These are phyloP conservation scores for Phrynocephalus vlangalii DNA, from an alignment of 2,797 vertebrate species.

Conservation along the genomic window DNA sequence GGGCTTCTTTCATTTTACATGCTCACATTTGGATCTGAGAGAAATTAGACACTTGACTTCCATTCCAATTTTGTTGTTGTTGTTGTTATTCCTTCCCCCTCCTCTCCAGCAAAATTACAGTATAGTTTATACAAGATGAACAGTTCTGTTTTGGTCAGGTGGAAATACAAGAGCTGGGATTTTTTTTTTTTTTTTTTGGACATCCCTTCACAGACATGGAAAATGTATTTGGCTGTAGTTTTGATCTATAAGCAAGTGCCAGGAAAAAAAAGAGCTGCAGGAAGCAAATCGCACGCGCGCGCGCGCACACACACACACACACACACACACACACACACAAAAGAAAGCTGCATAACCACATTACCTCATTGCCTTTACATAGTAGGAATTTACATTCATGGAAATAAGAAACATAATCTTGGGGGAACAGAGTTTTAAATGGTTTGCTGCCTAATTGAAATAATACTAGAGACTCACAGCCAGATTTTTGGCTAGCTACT, in stretches of 20 bases:
- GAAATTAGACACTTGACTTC: conserved; percentile 31
- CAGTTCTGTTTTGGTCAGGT: conserved; percentile 24
- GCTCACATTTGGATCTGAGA: conserved; percentile 8
- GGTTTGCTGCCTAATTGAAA: conserved; percentile 34
- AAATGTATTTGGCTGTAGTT: conserved; percentile 1
- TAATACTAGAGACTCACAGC: conserved; percentile 9
- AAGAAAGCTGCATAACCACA: neutral
- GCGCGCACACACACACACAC: neutral
- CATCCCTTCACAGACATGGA: neutral
- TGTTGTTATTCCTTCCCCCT: neutral
- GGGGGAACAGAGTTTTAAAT: conserved; percentile 44
- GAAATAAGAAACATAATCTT: conserved; percentile 39
- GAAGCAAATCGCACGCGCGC: neutral
- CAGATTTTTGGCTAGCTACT: conserved; percentile 1
- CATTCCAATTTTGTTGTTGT: conserved; percentile 9
- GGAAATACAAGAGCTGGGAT: conserved; percentile 2
- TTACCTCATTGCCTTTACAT: neutral
- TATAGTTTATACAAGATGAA: conserved; percentile 13
- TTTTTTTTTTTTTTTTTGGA: neutral
- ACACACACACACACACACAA: neutral
- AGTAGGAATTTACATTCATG: neutral
- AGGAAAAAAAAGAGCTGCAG: neutral
- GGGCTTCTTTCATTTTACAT: conserved; percentile 40
- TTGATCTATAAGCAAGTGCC: neutral
- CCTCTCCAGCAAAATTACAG: neutral